Evolutionary conservation across 2,888 invertebrate genomes (phyloP), one percentile per base, ranked within the genome.

Genomic region (Plusia festucae): DNA sequence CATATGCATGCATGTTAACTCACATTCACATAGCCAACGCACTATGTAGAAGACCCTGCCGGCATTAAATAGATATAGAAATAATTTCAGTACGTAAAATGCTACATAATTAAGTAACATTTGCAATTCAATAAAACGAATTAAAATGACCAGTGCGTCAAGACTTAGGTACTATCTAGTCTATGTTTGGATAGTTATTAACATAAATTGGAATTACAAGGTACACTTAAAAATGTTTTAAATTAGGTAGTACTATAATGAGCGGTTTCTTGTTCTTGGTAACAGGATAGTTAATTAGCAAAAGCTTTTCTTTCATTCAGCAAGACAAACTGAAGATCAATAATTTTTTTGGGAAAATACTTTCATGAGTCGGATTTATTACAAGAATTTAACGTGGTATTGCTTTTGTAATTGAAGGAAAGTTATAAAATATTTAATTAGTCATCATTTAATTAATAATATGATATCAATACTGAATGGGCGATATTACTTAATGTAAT

Each of bases 1-100:
- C 87, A 85, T 91, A 90, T 88, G 88, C 88, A 88, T 82, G 84
- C 85, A 86, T 86, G 85, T 88, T 87, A 87, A 79, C 81, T 81
- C 71, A 69, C 75, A 73, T 71, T 71, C 79, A 78, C 73, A 78
- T 69, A 68, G 56, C 53, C 70, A 65, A 54, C 63, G n/a, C 68
- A 59, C 24, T 71, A 30, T 67, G 65, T 70, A 65, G 67, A 70
- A 68, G 65, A 66, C 61, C 51, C 58, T 61, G 22, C 30, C 15
- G 46, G 55, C 32, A 58, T 60, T 70, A 68, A 68, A 70, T 6
- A 22, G n/a, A 52, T 55, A n/a, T 52, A 68, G 51, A 64, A 56
- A 40, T n/a, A 40, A 40, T 40, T 40, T n/a, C 40, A n/a, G 40
- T 53, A 53, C n/a, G 40, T n/a, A 40, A 40, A n/a, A 40, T n/a